These are phyloP conservation scores for Sakesphorus luctuosus DNA, from an alignment of 2,113 vertebrate genomes.

Conservation along the genomic window DNA sequence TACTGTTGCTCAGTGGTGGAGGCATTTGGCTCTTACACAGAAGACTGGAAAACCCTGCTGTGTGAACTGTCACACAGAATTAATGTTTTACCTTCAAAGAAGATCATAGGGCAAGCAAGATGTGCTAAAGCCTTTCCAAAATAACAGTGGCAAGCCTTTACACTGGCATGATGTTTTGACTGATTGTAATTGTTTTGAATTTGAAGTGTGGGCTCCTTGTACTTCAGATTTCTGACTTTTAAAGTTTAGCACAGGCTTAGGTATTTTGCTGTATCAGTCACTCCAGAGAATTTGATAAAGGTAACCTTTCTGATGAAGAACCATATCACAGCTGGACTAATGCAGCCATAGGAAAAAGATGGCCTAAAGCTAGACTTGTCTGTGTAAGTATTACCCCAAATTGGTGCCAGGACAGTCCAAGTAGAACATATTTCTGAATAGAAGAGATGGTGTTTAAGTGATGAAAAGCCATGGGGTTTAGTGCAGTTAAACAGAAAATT, in stretches of 20 bases:
- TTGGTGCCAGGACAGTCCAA: not conserved
- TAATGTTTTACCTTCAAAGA: not conserved
- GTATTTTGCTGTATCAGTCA: not conserved
- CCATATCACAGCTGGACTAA: not conserved
- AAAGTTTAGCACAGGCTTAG: not conserved
- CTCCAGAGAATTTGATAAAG: not conserved
- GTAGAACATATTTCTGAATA: not conserved
- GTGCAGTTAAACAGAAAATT: not conserved
- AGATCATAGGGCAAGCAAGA: not conserved
- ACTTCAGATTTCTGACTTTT: not conserved
- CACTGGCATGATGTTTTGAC: not conserved
- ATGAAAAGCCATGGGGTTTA: not conserved
- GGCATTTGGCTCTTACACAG: not conserved
- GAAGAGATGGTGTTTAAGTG: not conserved
- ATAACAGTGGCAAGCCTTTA: not conserved
- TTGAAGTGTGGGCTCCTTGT: not conserved
- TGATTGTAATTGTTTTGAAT: not conserved
- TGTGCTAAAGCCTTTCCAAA: not conserved
- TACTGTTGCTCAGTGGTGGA: not conserved
- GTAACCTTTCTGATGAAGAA: not conserved
- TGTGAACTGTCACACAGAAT: not conserved
- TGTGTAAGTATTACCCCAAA: not conserved
- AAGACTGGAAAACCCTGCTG: not conserved
- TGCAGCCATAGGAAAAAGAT: not conserved
- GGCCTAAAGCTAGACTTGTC: not conserved